Base-by-base conservation (phyloP, 2,797 vertebrate genomes). In the Serranus cabrilla region DNA sequence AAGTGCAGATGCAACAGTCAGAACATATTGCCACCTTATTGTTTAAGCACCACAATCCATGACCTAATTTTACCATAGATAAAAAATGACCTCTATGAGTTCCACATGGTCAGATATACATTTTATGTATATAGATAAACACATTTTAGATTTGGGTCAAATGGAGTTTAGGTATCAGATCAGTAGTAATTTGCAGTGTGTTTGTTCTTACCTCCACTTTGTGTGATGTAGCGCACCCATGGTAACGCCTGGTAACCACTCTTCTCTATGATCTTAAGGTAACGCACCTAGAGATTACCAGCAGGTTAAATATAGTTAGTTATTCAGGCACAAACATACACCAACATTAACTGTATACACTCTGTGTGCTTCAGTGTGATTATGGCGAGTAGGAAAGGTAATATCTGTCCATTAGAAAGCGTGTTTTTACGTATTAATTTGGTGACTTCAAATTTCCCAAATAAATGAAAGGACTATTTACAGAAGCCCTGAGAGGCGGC, bases 191-290 rank as follows among this genome's bases (percentile, higher is more conserved):
- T 58, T 55, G 20, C 0, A 31, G 43, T 57, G 46, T 50, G 13
- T 75, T 71, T 71, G 51, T 70, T 76, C 93, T 94, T 78, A 96
- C 95, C 95, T 93, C 95, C 95, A 66, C 95, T 96, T 80, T 96
- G 95, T 47, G 95, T 96, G 78, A 96, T 96, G 84, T 96, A 96
- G 68, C 95, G 94, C 47, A 96, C 95, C 95, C 95, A 96, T 5
- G 95, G 95, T 68, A 96, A 85, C 0, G 95, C 95, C 65, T 96
- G 94, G 84, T 96, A 96, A 46, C 95, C 95, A 14, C 94, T 96
- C 92, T 96, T 96, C 89, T 96, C 95, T 65, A 96, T 96, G 75
- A 96, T 96, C 89, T 96, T 96, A 27, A 96, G 88, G 87, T 96
- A 96, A 73, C 95, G 94, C 40, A 96, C 95, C 95, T 96, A 68